Evolutionary conservation across 2,113 vertebrate species (phyloP).

Genomic region (Thinocorus orbignyianus): DNA sequence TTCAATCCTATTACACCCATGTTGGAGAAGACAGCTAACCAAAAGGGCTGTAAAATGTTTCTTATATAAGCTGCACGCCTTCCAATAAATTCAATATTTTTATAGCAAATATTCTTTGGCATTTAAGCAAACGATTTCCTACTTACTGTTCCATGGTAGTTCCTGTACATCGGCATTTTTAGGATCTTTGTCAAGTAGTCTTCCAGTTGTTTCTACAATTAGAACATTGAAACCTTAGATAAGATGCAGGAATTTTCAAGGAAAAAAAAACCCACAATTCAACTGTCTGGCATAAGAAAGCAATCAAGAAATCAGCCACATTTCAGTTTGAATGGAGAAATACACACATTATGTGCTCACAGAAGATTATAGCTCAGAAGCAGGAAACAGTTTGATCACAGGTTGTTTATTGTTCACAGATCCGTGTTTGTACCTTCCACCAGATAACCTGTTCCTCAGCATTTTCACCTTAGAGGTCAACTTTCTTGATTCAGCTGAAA

Average conservation of each 20-base stretch:
- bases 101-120: not conserved
- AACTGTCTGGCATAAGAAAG: not conserved
- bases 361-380: not conserved
- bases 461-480: not conserved
- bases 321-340: not conserved
- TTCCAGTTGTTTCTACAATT: constrained; percentile 92
- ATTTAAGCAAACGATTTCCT: not conserved
- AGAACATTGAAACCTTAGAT: constrained; percentile 14
- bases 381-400: not conserved
- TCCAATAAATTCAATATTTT: not conserved
- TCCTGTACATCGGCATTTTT: constrained; percentile 90
- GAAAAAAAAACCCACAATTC: not conserved
- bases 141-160: constrained; percentile 92
- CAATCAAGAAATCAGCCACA: not conserved
- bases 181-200: constrained; percentile 94
- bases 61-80: not conserved
- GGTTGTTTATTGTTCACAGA: not conserved
- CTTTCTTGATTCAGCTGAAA: not conserved
- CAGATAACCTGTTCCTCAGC: not conserved
- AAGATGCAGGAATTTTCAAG: not conserved
- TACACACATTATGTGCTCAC: not conserved
- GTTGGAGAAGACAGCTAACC: not conserved
- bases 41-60: not conserved
- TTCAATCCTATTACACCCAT: not conserved
- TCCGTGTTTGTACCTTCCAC: not conserved